Evolutionary conservation across 2,113 vertebrate species (phyloP), one percentile per base, ranked within the genome.

Genomic region (Ornithorhynchus anatinus): DNA sequence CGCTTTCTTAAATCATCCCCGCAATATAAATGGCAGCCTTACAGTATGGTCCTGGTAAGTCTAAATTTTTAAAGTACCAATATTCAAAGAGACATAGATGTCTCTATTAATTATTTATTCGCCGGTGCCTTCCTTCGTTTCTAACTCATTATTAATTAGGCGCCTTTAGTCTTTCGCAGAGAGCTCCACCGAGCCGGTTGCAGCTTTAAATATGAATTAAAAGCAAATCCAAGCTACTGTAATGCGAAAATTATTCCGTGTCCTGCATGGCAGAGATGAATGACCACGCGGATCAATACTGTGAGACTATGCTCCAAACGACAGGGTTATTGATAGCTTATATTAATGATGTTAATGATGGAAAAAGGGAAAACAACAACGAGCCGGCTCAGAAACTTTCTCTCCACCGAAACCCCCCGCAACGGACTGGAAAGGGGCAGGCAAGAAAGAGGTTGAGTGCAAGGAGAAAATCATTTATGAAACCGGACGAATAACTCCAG

Each of bases 81-180:
- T 92, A 94, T 93, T 92, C 92, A 91, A 93, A 93, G 91, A 95
- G 94, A 93, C 93, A 91, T 85, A 88, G 92, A 91, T 91, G 92
- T 91, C 90, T 86, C 84, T 88, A 94, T 95, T 93, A 95, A 94
- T 96, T 94, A 96, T 94, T 94, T 88, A 93, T 92, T 91, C 85
- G 57, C 89, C 84, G 88, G 89, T 94, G 92, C 91, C 92, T 95
- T 94, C 94, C 92, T 93, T 94, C 92, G 89, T 95, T 94, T 93
- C 94, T 92, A 94, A 90, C 89, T 94, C 94, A 96, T 94, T 95
- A 95, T 94, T 96, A 95, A 95, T 96, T 95, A 93, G 93, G 94
- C 94, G 93, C 94, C 94, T 94, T 91, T 88, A 89, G 93, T 95
- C 92, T 94, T 94, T 94, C 80, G 84, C 88, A 90, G 88, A 91